phyloP scores from a whole-genome alignment of 2,797 vertebrate genomes.

The Xenops minutus region DNA sequence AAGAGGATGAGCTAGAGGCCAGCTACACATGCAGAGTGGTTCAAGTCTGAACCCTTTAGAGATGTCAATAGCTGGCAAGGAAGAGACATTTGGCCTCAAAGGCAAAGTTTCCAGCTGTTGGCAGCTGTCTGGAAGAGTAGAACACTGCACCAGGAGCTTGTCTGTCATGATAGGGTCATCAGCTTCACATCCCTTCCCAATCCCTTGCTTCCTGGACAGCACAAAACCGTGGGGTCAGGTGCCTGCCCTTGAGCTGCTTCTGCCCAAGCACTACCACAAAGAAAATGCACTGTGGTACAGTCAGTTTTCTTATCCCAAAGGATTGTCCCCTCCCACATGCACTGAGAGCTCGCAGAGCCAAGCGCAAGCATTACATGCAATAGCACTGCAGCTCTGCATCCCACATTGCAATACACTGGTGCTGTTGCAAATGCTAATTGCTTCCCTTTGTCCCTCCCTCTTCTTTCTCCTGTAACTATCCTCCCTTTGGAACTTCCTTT shows the following conservation, averaged over 20 bases:
- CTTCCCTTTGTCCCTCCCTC: not conserved
- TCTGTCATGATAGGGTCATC: not conserved
- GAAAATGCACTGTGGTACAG: too few species aligned
- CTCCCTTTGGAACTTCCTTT: not conserved
- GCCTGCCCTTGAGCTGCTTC: not conserved
- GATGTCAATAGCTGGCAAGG: not conserved
- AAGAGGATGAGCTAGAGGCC: not conserved
- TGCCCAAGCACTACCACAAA: not conserved
- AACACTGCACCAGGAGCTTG: not conserved
- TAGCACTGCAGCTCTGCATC: not conserved
- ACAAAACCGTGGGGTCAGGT: not conserved
- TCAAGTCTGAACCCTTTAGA: not conserved
- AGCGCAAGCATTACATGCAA: not conserved
- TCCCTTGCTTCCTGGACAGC: not conserved
- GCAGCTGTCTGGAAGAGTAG: not conserved
- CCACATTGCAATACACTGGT: rapidly evolving
- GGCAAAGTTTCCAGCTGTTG: not conserved
- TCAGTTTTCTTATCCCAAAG: not conserved
- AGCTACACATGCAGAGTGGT: not conserved
- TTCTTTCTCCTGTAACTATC: not conserved
- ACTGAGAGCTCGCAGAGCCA: not conserved
- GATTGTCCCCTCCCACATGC: not conserved
- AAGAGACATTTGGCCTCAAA: not conserved
- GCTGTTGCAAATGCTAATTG: not conserved
- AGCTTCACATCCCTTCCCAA: not conserved